Evolutionary conservation across 2,888 invertebrate genomes (phyloP).

Genomic region (Calliphora vomitoria): DNA sequence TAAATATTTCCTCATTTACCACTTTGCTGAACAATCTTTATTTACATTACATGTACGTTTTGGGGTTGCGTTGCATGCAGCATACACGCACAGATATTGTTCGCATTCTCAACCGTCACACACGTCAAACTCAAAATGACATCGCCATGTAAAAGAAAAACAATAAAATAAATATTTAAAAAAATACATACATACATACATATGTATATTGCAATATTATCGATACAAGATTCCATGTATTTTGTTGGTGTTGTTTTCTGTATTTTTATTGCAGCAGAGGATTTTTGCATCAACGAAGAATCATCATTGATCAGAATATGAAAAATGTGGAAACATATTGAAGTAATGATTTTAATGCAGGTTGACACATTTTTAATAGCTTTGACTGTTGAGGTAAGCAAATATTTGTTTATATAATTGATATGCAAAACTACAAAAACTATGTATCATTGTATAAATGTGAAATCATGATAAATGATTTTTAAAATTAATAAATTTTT

Average conservation of each 20-base stretch:
- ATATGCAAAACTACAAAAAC: constrained; percentile 10
- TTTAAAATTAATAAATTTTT: background rate
- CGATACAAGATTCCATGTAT: background rate
- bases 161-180: background rate
- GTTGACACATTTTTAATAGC: constrained; percentile 57
- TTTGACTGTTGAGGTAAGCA: constrained; percentile 20
- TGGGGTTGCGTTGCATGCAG: background rate
- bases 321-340: constrained; percentile 11
- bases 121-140: constrained; percentile 1
- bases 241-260: background rate
- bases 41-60: background rate
- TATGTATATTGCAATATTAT: background rate
- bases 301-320: background rate
- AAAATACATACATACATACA: too few species aligned
- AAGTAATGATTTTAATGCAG: constrained; percentile 48
- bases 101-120: background rate
- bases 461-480: background rate
- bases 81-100: background rate
- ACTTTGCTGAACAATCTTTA: background rate
- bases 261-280: background rate
- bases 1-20: background rate
- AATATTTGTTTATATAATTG: constrained; percentile 45
- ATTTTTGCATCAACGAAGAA: background rate
- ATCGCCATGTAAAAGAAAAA: background rate
- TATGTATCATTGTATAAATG: too few species aligned